Percentiles rank a stretch among this genome's conserved stretches.
Evolutionary conservation across 2,113 vertebrate species (phyloP).

Genomic region (Rhinolophus ferrumequinum): DNA sequence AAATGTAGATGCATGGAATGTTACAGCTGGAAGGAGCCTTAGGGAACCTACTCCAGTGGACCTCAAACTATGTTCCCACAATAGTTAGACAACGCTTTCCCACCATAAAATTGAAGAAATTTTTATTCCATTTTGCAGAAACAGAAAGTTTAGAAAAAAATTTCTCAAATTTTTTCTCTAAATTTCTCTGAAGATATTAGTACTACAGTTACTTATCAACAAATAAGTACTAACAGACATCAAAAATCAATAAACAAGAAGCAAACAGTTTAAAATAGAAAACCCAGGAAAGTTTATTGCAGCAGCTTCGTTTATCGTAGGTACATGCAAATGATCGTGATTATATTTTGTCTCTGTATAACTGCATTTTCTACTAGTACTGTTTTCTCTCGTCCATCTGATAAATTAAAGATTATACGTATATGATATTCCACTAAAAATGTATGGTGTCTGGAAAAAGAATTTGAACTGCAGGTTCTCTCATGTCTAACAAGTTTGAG

Average conservation of each 20-base stretch:
- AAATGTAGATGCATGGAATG: neutral
- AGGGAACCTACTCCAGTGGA: neutral
- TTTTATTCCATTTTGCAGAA: neutral
- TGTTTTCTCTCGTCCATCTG: neutral
- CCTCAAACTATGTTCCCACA: slow-evolving; percentile 22
- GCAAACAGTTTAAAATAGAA: neutral
- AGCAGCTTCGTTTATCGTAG: neutral
- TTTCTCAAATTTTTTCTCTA: neutral
- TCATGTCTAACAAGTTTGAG: neutral
- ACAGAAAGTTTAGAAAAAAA: neutral
- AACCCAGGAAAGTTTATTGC: neutral
- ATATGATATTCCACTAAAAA: neutral
- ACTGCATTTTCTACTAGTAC: neutral
- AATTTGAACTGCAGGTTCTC: neutral
- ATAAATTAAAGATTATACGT: neutral
- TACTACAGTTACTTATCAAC: neutral
- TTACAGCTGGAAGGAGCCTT: neutral
- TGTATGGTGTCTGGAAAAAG: neutral
- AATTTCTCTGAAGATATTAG: neutral
- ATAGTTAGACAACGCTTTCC: neutral
- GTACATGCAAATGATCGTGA: neutral
- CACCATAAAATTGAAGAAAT: neutral
- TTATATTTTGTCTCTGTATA: neutral
- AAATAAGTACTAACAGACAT: neutral
- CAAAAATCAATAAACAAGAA: neutral